Evolutionary conservation across 2,888 invertebrate species (phyloP), one percentile per base, ranked within the genome.

Genomic region (Cantharis lateralis): DNA sequence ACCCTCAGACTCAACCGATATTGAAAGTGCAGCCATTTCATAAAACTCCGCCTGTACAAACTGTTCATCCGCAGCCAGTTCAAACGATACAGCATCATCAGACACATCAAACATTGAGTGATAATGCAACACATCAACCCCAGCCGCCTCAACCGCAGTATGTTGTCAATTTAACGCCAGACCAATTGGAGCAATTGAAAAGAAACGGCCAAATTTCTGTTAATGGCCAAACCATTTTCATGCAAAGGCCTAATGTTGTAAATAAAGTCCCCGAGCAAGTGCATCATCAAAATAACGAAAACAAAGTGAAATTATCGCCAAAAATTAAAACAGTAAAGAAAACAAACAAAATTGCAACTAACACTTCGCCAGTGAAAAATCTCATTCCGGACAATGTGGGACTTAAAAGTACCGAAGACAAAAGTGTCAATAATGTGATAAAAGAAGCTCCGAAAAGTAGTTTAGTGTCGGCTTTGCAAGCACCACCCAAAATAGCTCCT

Each of bases 151-250:
- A 87, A 10, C 86, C 87, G n/a, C 87, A 88, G 0, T 88, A 88
- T 75, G 88, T 88, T n/a, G 88, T 88, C 9, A 89, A 88, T 81
- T 81, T 89, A 72, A 88, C 88, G 9, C 87, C 88, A 0, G 89
- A 89, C 24, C 89, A 89, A 77, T 78, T 89, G 71, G 89, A 89
- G 77, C 87, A 87, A 77, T 81, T 89, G 74, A 88, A 88, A 80
- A 80, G 88, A 2, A 88, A 88, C 72, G 88, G 88, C 13, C 88
- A 88, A 78, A 80, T 89, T 64, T 88, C 88, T 0, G 87, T 89
- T 0, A 89, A 89, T 75, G 89, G 89, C 10, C 89, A 88, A 78
- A 88, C 88, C 1, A 88, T 88, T 15, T 88, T 87, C 74, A 88
- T 88, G 88, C 88, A 88, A 78, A 82, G 88, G 26, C 85, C 87